Evolutionary conservation across 30 jellyfish, hydroid and myxozoan genomes (phyloP), one percentile per base, ranked within the genome.

Genomic region (Nemopilema nomurai): DNA sequence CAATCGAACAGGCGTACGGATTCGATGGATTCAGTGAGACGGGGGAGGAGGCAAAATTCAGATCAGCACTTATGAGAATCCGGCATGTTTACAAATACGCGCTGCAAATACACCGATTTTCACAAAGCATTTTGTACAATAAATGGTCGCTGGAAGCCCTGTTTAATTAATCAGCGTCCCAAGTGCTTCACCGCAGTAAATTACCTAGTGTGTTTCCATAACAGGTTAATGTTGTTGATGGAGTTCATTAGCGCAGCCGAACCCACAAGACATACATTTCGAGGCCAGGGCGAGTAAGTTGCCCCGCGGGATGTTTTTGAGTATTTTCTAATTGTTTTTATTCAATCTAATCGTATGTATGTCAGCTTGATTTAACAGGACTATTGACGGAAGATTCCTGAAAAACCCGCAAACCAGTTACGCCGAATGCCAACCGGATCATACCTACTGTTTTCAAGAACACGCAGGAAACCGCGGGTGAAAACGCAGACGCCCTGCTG

Each of bases 321-420:
- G 33, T 33, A 73, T 31, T 73, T 73, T 66, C 83, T 22, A 49
- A 73, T 73, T 49, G 83, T 73, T 73, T 73, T 66, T 33, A 73
- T 49, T 31, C 70, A 73, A 18, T 16, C 69, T 31, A 73, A 73
- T 73, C 69, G 51, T 30, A 73, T 18, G 51, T 66, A 28, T 73
- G 50, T 73, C 49, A 67, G 30, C 22, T 16, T 41, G 51, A 24
- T 66, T 73, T 73, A 73, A 73, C 51, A 20, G 33, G 51, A 32
- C 25, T 31, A 21, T 33, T 32, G 41, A 73, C n/a, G 51, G 69
- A 32, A n/a, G 41, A 22, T 26, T n/a, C 64, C 87, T 64, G 77
- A n/a, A 29, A 41, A 51, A 77, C 78, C 87, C 87, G 69, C 87
- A 77, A 77, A 57, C 78, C 87, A 77, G 77, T 77, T 27, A 41